phyloP scores from a whole-genome alignment of 2,797 vertebrate genomes.

The Syngnathus acus region DNA sequence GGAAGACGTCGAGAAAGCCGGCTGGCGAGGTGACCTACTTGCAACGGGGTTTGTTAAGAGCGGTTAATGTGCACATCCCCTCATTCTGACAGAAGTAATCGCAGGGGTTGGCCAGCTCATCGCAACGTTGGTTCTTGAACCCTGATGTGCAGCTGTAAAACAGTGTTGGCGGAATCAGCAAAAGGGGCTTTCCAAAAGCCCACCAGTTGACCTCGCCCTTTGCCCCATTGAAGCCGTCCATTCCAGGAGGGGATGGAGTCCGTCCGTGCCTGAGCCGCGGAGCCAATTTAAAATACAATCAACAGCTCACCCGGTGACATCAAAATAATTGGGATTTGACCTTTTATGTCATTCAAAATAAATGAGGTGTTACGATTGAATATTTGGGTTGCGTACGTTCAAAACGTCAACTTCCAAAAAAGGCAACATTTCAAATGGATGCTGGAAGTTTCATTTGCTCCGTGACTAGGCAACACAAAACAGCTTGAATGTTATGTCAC shows the following conservation, averaged over 20 bases:
- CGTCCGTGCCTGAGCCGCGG: neutral
- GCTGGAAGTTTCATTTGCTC: too few relatives aligned
- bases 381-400: too few relatives aligned
- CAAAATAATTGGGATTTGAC: neutral
- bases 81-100: constrained; percentile 99
- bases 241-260: neutral
- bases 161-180: constrained; percentile 65
- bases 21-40: constrained; percentile 84
- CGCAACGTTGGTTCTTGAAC: constrained; percentile 99
- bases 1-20: constrained; percentile 23
- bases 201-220: constrained; percentile 29
- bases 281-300: too few relatives aligned
- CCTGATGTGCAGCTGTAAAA: constrained; percentile 99
- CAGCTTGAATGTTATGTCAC: neutral
- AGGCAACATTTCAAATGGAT: too few relatives aligned
- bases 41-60: constrained; percentile 99
- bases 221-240: neutral
- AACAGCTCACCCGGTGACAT: neutral
- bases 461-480: too few relatives aligned
- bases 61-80: constrained; percentile 99
- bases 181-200: constrained; percentile 41
- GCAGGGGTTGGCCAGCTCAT: constrained; percentile 99
- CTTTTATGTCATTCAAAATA: neutral
- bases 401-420: too few relatives aligned
- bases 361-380: too few relatives aligned